Conservation (phyloP, 2,797 vertebrate genomes). For the Aphelocoma californica region DNA sequence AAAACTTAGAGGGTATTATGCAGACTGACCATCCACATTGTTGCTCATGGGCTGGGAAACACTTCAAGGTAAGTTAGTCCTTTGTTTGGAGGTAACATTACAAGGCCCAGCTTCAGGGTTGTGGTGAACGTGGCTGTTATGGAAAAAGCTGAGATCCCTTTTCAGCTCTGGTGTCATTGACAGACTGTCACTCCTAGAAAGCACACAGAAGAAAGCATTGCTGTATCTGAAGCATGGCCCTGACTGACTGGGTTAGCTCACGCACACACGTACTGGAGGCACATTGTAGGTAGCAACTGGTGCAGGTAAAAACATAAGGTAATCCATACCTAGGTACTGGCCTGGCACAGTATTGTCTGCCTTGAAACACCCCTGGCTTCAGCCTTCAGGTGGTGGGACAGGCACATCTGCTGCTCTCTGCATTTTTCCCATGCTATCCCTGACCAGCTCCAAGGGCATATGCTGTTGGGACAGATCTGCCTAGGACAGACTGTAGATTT, state of each 20-base stretch:
- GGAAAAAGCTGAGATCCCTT: not conserved
- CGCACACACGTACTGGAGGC: fast-evolving
- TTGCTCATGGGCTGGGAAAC: not conserved
- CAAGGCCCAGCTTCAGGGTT: fast-evolving
- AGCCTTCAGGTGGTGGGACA: not conserved
- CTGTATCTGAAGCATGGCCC: not conserved
- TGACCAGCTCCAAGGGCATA: not conserved
- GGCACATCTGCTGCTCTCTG: no score
- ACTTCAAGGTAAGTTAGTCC: not conserved
- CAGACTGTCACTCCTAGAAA: not conserved
- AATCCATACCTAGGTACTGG: not conserved
- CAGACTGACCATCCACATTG: not conserved
- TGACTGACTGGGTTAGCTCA: not conserved
- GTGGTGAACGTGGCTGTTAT: not conserved
- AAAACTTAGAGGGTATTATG: not conserved
- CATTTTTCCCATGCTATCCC: fast-evolving
- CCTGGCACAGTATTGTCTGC: not conserved
- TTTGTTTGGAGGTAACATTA: not conserved
- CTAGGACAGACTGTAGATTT: not conserved
- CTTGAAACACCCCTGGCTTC: not conserved
- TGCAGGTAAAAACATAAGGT: not conserved
- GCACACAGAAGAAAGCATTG: not conserved
- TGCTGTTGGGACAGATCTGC: not conserved
- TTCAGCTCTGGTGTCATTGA: not conserved
- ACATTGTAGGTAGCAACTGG: not conserved